These are phyloP conservation scores for Tetrapedia diversipes DNA, from an alignment of 2,888 invertebrate genomes.

Conservation along the genomic window DNA sequence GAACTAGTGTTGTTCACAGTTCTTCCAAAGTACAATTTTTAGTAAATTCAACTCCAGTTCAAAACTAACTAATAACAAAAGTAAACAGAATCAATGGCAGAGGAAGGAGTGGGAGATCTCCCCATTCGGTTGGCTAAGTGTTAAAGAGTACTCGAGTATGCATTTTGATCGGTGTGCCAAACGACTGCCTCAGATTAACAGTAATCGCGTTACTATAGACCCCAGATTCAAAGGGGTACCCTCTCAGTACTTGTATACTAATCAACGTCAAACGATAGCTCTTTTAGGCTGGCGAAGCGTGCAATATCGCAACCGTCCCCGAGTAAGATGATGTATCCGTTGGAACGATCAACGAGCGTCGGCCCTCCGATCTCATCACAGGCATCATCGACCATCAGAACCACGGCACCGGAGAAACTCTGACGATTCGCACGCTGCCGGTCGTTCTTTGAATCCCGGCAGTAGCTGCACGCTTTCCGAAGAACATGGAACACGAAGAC, in stretches of 20 bases:
- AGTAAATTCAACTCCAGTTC: too few relatives aligned
- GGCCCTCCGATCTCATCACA: constrained; percentile 74
- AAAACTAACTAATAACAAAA: too few relatives aligned
- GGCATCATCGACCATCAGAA: constrained; percentile 66
- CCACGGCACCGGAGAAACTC: constrained; percentile 76
- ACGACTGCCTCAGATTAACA: neutral
- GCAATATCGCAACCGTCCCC: constrained; percentile 83
- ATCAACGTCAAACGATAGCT: constrained; percentile 64
- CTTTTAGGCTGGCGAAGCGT: constrained; percentile 83
- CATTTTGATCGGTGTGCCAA: constrained; percentile 17
- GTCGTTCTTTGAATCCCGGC: constrained; percentile 80
- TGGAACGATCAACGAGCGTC: constrained; percentile 80
- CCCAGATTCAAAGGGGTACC: neutral
- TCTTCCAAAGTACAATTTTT: too few relatives aligned
- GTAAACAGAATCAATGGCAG: too few relatives aligned
- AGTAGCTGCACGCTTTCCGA: constrained; percentile 69
- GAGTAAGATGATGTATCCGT: constrained; percentile 70
- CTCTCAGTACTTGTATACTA: neutral
- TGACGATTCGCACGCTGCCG: constrained; percentile 82
- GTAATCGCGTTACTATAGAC: neutral
- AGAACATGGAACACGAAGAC: too few relatives aligned
- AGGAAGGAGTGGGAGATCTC: too few relatives aligned
- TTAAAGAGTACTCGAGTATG: too few relatives aligned
- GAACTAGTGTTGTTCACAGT: too few relatives aligned
- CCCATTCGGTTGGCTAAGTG: too few relatives aligned